Evolutionary conservation across 2,113 vertebrate genomes (phyloP), one percentile per base, ranked within the genome.

Genomic region (Lycocorax pyrrhopterus): DNA sequence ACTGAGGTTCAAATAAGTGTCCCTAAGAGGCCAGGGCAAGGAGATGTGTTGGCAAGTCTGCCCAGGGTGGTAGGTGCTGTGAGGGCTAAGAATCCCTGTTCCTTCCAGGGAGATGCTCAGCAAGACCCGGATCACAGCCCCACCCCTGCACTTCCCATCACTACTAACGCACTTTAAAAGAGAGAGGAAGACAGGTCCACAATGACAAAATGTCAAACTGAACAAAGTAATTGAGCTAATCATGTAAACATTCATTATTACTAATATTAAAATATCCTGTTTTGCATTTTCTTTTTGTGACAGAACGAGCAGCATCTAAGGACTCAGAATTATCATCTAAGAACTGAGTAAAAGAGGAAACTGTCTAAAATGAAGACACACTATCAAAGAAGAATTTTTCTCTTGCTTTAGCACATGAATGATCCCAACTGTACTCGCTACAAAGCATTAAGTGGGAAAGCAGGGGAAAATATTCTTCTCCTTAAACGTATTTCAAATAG

Each of bases 151-250:
- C 92, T 95, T 97, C 89, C 96, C 95, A 97, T 95, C 96, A 84
- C 77, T 95, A 73, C 93, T 75, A 91, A 94, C 2, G 8, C 44
- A 82, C 93, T 96, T 95, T 80, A 94, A 93, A 96, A 93, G 59
- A 89, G 93, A 93, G 95, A 96, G 60, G 87, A 96, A 90, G 96
- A 93, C 95, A 97, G 94, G 96, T 93, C 93, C 96, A 95, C 77
- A 85, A 87, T 96, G 87, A 52, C 84, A 96, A 97, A 90, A 97
- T 79, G 91, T 95, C 93, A 94, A 89, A 87, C 90, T 89, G 97
- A 97, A 97, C 95, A 96, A 97, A 97, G 97, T 90, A 92, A 93
- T 52, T 90, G 79, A 92, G 86, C 75, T 90, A 95, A 94, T 94
- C 94, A 94, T 53, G 88, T 95, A 96, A 97, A 95, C 94, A 94